Evolutionary conservation across 1,140 invertebrate genomes (phyloP).

Genomic region (Apocrypta bakeri): DNA sequence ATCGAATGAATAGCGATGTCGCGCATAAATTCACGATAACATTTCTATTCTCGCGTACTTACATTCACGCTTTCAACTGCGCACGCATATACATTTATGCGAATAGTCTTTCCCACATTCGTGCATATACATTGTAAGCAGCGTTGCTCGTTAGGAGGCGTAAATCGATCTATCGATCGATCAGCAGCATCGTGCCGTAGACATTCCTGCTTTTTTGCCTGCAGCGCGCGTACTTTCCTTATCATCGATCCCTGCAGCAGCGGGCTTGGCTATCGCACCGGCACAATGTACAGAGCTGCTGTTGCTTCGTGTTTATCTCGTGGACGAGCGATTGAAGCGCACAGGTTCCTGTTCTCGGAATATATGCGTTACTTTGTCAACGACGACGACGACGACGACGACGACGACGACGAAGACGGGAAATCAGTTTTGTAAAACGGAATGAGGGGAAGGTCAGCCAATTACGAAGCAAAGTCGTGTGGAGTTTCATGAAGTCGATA

Average conservation of each 20-base stretch:
- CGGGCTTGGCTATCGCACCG: conserved; percentile 6
- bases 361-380: too few species aligned
- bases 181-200: background rate
- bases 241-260: conserved; percentile 1
- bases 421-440: background rate
- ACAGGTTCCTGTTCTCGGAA: background rate
- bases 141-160: conserved; percentile 15
- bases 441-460: conserved; percentile 10
- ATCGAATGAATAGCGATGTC: conserved; percentile 48
- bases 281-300: background rate
- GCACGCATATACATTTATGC: background rate
- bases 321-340: conserved; percentile 18
- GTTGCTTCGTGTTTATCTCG: conserved; percentile 22
- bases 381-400: too few species aligned
- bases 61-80: too few species aligned
- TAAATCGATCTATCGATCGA: conserved; percentile 36
- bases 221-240: background rate
- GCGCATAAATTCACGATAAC: conserved; percentile 48
- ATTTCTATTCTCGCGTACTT: conserved; percentile 45
- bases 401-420: background rate
- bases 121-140: background rate
- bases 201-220: background rate
- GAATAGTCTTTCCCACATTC: background rate
- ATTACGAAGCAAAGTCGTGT: conserved; percentile 53
- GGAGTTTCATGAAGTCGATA: conserved; percentile 59